Evolutionary conservation across 1,140 invertebrate species (phyloP).

Genomic region (Mylabris phalerata): DNA sequence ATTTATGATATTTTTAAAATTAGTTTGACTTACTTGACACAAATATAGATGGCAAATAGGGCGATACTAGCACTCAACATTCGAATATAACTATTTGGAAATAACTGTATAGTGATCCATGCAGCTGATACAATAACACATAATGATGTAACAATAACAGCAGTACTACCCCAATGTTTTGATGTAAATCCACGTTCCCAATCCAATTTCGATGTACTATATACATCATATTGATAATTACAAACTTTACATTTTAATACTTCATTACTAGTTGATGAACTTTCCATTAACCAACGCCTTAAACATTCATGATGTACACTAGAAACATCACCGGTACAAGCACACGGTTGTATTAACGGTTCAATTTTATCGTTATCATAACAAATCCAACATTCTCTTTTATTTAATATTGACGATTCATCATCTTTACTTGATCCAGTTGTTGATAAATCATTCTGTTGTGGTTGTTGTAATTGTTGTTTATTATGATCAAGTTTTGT

Average conservation of each 20-base stretch:
- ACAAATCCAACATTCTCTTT: slow-evolving; percentile 87
- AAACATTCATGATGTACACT: slow-evolving; percentile 89
- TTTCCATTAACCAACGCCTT: slow-evolving; percentile 51
- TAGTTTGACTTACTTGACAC: slow-evolving; percentile 57
- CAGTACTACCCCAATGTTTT: slow-evolving; percentile 65
- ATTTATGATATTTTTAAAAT: no score
- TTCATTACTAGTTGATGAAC: slow-evolving; percentile 30
- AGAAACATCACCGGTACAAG: slow-evolving; percentile 83
- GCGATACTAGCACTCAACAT: slow-evolving; percentile 74
- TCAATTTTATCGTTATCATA: slow-evolving; percentile 77
- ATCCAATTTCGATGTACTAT: slow-evolving; percentile 50
- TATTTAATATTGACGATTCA: slow-evolving; percentile 43
- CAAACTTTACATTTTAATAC: slow-evolving; percentile 37
- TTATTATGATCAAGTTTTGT: slow-evolving; percentile 50
- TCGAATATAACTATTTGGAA: slow-evolving; percentile 67
- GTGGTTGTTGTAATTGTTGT: slow-evolving; percentile 1
- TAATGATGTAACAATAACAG: slow-evolving; percentile 64
- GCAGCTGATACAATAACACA: slow-evolving; percentile 65
- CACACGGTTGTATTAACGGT: slow-evolving; percentile 82
- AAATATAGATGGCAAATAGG: slow-evolving; percentile 74
- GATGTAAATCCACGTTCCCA: slow-evolving; percentile 76
- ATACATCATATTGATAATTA: slow-evolving; percentile 45
- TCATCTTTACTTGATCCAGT: slow-evolving; percentile 27
- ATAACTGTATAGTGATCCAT: slow-evolving; percentile 77
- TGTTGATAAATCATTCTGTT: not conserved